Evolutionary conservation across 2,797 vertebrate genomes (phyloP).

Genomic region (Bucorvus abyssinicus): DNA sequence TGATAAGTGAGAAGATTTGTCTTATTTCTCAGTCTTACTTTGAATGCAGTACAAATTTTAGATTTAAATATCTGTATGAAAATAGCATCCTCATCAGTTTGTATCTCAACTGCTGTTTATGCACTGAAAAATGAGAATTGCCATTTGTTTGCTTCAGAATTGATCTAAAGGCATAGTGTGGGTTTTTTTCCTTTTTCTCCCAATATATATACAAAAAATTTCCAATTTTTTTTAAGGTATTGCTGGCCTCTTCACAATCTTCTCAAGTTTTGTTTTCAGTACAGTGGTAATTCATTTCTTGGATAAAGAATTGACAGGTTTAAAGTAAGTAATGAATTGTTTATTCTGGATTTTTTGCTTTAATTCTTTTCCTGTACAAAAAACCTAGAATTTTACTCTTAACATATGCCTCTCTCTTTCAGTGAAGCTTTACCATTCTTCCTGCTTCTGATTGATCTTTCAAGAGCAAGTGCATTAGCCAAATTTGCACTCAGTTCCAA

Average conservation of each 20-base stretch:
- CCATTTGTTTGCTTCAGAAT: neutral
- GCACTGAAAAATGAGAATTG: neutral
- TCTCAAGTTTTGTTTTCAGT: slow-evolving; percentile 98
- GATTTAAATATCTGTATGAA: neutral
- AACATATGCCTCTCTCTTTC: neutral
- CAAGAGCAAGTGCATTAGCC: slow-evolving; percentile 92
- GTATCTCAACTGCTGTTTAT: neutral
- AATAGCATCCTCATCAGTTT: neutral
- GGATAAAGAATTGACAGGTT: slow-evolving; percentile 91
- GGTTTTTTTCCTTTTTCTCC: neutral
- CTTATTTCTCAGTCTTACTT: neutral
- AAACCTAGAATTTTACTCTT: neutral
- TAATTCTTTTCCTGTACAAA: neutral
- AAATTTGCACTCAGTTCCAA: slow-evolving; percentile 95
- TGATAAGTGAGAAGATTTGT: neutral
- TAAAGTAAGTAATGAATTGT: slow-evolving; percentile 39
- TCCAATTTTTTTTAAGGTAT: slow-evolving; percentile 82
- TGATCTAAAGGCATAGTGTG: neutral
- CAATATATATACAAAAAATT: neutral
- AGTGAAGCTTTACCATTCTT: slow-evolving; percentile 98
- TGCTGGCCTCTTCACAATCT: slow-evolving; percentile 97
- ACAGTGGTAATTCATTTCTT: slow-evolving; percentile 97
- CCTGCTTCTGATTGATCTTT: slow-evolving; percentile 93
- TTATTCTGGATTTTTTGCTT: neutral
- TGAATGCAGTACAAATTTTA: neutral